A percentile compares a stretch with the other conserved stretches of the same genome.
These are phyloP conservation scores for Ophthalmolycus amberensis DNA, from an alignment of 2,113 vertebrate genomes.

Conservation along the genomic window DNA sequence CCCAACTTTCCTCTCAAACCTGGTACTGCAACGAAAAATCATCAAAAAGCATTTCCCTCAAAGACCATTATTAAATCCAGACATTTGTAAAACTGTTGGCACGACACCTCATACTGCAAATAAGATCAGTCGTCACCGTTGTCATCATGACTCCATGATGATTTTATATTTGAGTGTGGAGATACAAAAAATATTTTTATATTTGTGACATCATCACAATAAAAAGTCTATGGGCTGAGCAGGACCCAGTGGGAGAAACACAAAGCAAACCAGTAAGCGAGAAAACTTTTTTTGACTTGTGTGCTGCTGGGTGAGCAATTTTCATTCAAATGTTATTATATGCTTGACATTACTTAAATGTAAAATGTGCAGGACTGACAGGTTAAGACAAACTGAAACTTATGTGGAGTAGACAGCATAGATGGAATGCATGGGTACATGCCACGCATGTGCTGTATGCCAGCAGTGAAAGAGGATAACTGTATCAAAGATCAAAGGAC, in stretches of 20 bases:
- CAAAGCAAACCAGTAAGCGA: too few relatives aligned
- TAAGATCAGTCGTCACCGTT: not conserved
- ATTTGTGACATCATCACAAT: too few relatives aligned
- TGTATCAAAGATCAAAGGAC: not conserved
- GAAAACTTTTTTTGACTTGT: not conserved
- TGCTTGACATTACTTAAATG: not conserved
- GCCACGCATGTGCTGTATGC: conserved; percentile 5
- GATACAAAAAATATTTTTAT: too few relatives aligned
- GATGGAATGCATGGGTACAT: not conserved
- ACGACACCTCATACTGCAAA: not conserved
- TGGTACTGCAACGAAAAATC: not conserved
- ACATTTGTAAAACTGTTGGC: not conserved
- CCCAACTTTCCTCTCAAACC: not conserved
- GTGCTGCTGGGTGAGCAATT: not conserved
- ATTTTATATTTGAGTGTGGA: too few relatives aligned
- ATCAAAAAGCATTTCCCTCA: not conserved
- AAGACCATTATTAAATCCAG: not conserved
- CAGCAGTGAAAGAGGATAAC: not conserved
- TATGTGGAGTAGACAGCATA: not conserved
- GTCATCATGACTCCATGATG: too few relatives aligned
- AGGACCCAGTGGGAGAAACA: too few relatives aligned
- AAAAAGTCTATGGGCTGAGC: too few relatives aligned
- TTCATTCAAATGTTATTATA: not conserved
- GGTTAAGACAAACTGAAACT: not conserved
- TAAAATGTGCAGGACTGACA: not conserved